Base-by-base conservation (phyloP, 2,888 invertebrate genomes). In the Brenthis daphne region DNA sequence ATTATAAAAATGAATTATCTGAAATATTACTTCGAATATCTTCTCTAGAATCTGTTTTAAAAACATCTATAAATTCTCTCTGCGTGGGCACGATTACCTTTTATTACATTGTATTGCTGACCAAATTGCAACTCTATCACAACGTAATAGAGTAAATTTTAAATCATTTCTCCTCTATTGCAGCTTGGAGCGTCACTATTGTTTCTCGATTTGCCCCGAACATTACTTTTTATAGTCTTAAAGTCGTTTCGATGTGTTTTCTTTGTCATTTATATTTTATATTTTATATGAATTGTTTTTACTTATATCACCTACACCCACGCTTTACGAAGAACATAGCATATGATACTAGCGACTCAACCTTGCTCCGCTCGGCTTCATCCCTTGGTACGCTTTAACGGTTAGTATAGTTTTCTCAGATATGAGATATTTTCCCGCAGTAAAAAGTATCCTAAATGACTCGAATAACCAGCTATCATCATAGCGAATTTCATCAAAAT, bases 151-250 rank as follows among this genome's bases (percentile, higher is more conserved):
- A 61, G 71, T 70, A 63, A 51, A 57, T 57, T 68, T 63, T 67
- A n/a, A 24, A 50, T 47, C 57, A 56, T 66, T 51, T 57, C 66
- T 60, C 4, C 16, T 58, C 60, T 70, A 68, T 58, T 75, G 77
- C 79, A 81, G 79, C 80, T 79, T 78, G 76, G 76, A 77, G 74
- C 78, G 75, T 80, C 79, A 80, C 84, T 81, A 87, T 87, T 87
- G 87, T 87, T 86, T 85, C 86, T 81, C 83, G 82, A 86, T 85
- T 80, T 83, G 82, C 79, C 76, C 79, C 77, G 81, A 84, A 84
- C 86, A 84, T 87, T 85, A 86, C 85, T 83, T 88, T 88, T 87
- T 87, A 87, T 87, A 80, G 85, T 77, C 76, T 76, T 76, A 74
- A 79, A 82, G 84, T 81, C 77, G 80, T 83, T 82, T 80, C 80